Base-by-base conservation (phyloP, 2,888 invertebrate species). In the Gastrophysa polygoni region DNA sequence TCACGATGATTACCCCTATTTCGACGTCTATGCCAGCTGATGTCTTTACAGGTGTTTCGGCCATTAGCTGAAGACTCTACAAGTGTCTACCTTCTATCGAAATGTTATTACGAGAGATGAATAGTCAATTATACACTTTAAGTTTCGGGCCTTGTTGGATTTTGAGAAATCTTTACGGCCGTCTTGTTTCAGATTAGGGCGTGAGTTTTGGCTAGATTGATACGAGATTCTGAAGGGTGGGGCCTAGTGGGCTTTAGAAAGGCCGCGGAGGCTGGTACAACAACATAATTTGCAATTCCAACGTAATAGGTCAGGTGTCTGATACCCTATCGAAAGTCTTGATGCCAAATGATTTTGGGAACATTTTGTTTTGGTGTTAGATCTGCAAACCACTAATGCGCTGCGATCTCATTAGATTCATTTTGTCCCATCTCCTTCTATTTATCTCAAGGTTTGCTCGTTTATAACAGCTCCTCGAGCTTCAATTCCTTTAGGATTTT, bases 41-140 rank as follows among this genome's bases (percentile, higher is more conserved):
- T 32, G 10, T 2, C 6, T 8, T 32, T 10, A 76, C 77, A 76
- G 77, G 77, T 77, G 77, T 76, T 73, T 71, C 59, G 59, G 67
- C 71, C 70, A 76, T 76, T 76, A 75, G 70, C 55, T 57, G 50
- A 18, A 28, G 43, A 59, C 61, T 57, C 63, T 70, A 72, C 72
- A 71, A 70, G 69, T 69, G 69, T 70, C 67, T 64, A 60, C 60
- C 66, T 62, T 60, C 63, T 10, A 32, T 8, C 64, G 64, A 67
- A 69, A 63, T 64, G 47, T 59, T 59, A 48, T 65, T 63, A 57
- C 60, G 48, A 50, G 56, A 64, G 58, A 64, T 63, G 63, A 70
- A 67, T 63, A 66, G 65, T 64, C 71, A 70, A 70, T 68, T 68
- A 70, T 64, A 46, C 59, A 48, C 48, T 59, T 47, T 48, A 32